Conservation (phyloP, 2,113 vertebrate genomes). For the Hymenochirus boettgeri region DNA sequence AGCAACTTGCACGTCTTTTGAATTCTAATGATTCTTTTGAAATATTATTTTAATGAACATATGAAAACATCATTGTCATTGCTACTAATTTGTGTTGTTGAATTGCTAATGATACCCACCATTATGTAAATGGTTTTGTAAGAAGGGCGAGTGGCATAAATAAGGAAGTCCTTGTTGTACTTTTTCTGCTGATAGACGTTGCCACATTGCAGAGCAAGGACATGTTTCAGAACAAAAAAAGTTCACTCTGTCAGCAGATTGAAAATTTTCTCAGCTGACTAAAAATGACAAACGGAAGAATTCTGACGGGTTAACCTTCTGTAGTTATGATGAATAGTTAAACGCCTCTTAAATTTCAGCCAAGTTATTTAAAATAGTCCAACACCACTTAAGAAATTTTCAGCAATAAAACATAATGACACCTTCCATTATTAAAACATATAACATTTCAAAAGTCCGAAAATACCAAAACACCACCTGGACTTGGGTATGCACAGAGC, state of each 20-base stretch:
- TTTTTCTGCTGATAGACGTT: conserved; percentile 69
- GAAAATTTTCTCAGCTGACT: conserved; percentile 52
- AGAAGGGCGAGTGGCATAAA: conserved; percentile 81
- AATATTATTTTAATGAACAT: conserved; percentile 90
- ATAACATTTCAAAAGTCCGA: no score
- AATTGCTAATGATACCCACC: conserved; percentile 85
- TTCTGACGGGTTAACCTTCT: conserved; percentile 11
- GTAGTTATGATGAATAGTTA: no score
- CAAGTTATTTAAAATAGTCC: no score
- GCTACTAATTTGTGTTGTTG: conserved; percentile 77
- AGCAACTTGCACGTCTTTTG: conserved; percentile 76
- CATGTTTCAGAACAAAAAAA: conserved; percentile 78
- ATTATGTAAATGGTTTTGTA: conserved; percentile 91
- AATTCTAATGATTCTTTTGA: conserved; percentile 77
- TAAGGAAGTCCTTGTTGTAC: conserved; percentile 65
- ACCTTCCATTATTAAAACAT: no score
- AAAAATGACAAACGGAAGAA: not conserved
- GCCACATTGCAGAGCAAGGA: conserved; percentile 65
- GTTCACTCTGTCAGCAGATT: conserved; percentile 58
- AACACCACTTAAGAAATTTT: no score
- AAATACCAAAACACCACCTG: no score
- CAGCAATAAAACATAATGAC: no score
- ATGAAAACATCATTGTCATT: conserved; percentile 80
- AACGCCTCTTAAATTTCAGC: no score
- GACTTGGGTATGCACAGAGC: no score